These are phyloP conservation scores for Thalpophila matura DNA, from an alignment of 2,888 invertebrate genomes.

Conservation along the genomic window DNA sequence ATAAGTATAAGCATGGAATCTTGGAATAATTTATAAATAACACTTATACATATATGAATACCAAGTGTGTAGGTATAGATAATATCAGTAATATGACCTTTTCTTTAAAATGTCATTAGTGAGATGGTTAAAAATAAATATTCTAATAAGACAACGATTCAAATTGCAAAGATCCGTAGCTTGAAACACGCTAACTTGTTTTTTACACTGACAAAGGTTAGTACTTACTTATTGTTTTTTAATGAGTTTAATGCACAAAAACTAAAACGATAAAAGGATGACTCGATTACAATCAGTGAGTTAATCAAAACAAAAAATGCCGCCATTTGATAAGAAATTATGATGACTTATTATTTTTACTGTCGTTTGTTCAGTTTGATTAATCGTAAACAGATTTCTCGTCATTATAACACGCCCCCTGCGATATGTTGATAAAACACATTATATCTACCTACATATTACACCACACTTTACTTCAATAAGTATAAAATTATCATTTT, in stretches of 20 bases:
- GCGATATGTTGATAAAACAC: conserved; percentile 4
- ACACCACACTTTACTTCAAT: too few relatives aligned
- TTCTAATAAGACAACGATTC: conserved; percentile 16
- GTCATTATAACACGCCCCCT: conserved; percentile 23
- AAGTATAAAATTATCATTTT: too few relatives aligned
- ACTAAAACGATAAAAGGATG: background rate
- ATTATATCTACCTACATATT: too few relatives aligned
- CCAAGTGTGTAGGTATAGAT: too few relatives aligned
- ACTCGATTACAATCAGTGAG: background rate
- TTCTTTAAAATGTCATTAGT: conserved; percentile 22
- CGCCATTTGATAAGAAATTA: background rate
- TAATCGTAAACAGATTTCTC: background rate
- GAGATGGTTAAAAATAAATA: conserved; percentile 4
- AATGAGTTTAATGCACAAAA: background rate
- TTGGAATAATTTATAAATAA: conserved; percentile 6
- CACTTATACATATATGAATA: background rate
- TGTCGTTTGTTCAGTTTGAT: background rate
- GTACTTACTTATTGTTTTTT: too few relatives aligned
- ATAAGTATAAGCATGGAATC: conserved; percentile 3
- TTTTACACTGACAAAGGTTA: too few relatives aligned
- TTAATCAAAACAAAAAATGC: background rate
- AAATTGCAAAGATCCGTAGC: conserved; percentile 16
- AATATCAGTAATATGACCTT: conserved; percentile 32
- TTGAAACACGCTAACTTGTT: background rate
- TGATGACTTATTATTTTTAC: background rate